Base-by-base conservation (phyloP, 2,797 vertebrate species). In the Fistularia commersonii region DNA sequence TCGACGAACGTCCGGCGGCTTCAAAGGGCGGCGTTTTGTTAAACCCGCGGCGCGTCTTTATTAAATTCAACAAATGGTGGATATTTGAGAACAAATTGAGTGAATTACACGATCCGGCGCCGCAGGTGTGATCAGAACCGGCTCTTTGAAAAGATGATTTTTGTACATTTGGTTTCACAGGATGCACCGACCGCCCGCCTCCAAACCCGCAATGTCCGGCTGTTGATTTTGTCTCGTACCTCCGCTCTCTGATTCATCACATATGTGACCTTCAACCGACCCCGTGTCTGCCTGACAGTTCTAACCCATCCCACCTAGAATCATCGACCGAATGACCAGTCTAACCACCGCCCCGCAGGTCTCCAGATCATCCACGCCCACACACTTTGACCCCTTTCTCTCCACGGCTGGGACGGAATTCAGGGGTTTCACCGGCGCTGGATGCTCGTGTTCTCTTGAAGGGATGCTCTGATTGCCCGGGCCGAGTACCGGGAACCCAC, bases 341-440 rank as follows among this genome's bases (percentile, higher is more conserved):
- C 63, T 70, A 71, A 75, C 67, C 47, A 64, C 23, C 42, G 32
- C 60, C 77, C 65, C 58, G 48, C 66, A 72, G 60, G 53, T 72
- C 64, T 54, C 45, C 48, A 54, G 58, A 56, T 45, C 80, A 79
- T 76, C 69, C 81, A 74, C 79, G 63, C 77, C 48, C 64, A 67
- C 62, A n/a, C 48, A 49, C 57, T 61, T 63, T 78, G 80, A 82
- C 61, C 80, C 85, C 84, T 80, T 87, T 88, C 82, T 85, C 75
- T 84, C 60, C 68, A 65, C 78, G 72, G 68, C 74, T 70, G 62
- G 82, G 79, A 88, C 85, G 87, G 77, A 90, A 85, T 74, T 87
- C 78, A 33, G 55, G 76, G 84, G 82, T 90, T 91, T 90, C 88
- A 88, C 86, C 77, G 73, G 84, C 66, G 65, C 68, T 3, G 48